phyloP scores from a whole-genome alignment of 2,113 vertebrate genomes.

The Eublepharis macularius region DNA sequence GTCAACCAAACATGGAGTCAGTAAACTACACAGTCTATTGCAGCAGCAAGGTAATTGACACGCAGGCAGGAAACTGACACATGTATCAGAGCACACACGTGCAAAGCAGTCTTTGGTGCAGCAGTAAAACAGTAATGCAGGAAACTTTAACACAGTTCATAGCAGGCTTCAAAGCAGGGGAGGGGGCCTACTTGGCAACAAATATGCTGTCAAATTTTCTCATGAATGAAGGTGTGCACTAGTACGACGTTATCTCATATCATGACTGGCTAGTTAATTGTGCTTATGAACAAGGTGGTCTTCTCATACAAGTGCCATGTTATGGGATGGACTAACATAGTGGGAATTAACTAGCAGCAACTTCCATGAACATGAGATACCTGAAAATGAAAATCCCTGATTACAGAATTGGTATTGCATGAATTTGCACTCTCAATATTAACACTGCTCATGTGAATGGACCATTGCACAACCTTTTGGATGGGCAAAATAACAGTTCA shows the following conservation, averaged over 20 bases:
- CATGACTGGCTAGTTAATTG: neutral
- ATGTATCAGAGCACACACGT: too few species aligned
- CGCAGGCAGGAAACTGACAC: too few species aligned
- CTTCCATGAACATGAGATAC: neutral
- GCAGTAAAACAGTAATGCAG: too few species aligned
- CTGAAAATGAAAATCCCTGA: neutral
- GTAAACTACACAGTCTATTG: too few species aligned
- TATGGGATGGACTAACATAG: neutral
- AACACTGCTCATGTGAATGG: neutral
- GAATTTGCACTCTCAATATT: neutral
- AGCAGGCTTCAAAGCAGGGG: too few species aligned
- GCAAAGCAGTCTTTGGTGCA: too few species aligned
- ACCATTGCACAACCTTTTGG: neutral
- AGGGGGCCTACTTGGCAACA: too few species aligned
- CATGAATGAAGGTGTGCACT: neutral
- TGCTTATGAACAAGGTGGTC: neutral
- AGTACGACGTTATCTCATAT: neutral
- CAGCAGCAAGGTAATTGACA: too few species aligned
- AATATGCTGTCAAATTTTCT: neutral
- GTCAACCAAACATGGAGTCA: too few species aligned
- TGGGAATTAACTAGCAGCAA: neutral
- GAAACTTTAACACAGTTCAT: too few species aligned
- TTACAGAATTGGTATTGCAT: neutral
- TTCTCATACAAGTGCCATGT: too few species aligned
- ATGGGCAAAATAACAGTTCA: neutral